Evolutionary conservation across 2,888 invertebrate species (phyloP).

Genomic region (Ametastegia equiseti): DNA sequence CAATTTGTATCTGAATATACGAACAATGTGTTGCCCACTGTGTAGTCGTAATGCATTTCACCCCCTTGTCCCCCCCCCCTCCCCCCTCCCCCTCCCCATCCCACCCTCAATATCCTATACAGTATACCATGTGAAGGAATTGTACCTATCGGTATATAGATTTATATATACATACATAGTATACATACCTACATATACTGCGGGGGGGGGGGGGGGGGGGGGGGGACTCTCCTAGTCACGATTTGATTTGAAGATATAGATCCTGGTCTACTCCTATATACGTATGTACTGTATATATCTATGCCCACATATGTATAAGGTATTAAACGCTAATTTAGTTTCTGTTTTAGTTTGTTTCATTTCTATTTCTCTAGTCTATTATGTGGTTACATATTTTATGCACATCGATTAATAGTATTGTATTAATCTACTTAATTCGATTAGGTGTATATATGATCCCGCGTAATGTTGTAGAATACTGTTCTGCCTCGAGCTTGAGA

Average conservation of each 20-base stretch:
- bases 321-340: not conserved
- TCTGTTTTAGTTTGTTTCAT: not conserved
- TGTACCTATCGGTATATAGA: not conserved
- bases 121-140: not conserved
- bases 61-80: conserved; percentile 55
- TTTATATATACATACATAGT: not conserved
- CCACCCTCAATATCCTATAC: not conserved
- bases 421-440: no score
- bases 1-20: conserved; percentile 71
- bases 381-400: not conserved
- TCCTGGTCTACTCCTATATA: not conserved
- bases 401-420: no score
- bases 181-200: not conserved
- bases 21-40: conserved; percentile 70
- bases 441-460: no score
- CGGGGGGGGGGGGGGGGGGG: no score
- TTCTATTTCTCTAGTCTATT: not conserved
- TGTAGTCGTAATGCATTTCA: conserved; percentile 66
- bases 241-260: not conserved
- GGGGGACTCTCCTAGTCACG: not conserved
- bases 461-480: no score
- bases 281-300: not conserved
- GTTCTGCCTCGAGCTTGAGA: no score
- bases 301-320: not conserved
- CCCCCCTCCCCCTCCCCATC: no score